phyloP scores from a whole-genome alignment of 2,888 invertebrate species.

The Harpalus rubripes region DNA sequence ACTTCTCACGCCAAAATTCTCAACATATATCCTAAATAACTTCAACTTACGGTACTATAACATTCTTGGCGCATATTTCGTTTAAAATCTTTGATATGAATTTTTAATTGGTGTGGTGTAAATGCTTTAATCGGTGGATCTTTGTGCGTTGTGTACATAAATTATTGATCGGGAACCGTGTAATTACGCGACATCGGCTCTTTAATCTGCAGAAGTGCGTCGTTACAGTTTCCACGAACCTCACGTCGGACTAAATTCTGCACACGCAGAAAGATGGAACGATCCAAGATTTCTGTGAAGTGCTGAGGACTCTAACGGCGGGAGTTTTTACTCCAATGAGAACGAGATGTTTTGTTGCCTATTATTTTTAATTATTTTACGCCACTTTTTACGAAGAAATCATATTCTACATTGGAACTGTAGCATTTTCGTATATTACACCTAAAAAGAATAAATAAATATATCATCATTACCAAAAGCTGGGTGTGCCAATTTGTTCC shows the following conservation, averaged over 20 bases:
- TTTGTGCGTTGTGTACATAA: constrained; percentile 40
- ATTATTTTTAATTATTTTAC: too few relatives aligned
- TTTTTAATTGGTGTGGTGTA: constrained; percentile 21
- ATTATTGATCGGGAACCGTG: constrained; percentile 55
- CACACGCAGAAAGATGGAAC: constrained; percentile 6
- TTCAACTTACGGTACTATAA: constrained; percentile 22
- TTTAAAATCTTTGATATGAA: constrained; percentile 20
- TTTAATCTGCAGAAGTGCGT: constrained; percentile 51
- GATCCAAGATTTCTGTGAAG: constrained; percentile 43
- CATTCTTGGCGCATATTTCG: constrained; percentile 19
- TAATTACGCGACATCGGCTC: constrained; percentile 59
- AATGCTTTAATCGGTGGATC: constrained; percentile 11
- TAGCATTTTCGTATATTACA: too few relatives aligned
- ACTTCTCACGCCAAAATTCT: constrained; percentile 31
- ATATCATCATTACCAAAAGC: too few relatives aligned
- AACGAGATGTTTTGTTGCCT: background rate
- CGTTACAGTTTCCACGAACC: constrained; percentile 47
- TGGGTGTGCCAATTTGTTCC: too few relatives aligned
- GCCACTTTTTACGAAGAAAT: too few relatives aligned
- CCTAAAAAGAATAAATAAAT: too few relatives aligned
- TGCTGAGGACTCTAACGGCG: background rate
- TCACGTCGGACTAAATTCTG: constrained; percentile 23
- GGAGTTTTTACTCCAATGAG: constrained; percentile 25
- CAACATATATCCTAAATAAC: constrained; percentile 27
- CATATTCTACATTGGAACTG: too few relatives aligned